These are phyloP conservation scores for Mobula hypostoma DNA, from an alignment of 2,113 vertebrate genomes.

Conservation along the genomic window DNA sequence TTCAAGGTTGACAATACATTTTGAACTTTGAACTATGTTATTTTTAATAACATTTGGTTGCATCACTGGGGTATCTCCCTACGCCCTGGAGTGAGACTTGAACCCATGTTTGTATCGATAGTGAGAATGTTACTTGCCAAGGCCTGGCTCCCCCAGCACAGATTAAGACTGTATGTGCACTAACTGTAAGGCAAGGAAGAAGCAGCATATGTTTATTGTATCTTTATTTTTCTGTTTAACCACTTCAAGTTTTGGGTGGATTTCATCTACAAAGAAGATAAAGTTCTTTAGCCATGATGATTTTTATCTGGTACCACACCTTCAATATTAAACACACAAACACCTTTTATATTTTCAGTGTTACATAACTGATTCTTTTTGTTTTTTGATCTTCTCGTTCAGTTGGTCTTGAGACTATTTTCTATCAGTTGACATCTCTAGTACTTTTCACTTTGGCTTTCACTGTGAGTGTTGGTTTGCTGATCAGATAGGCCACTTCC, in stretches of 20 bases:
- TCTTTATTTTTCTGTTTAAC: not conserved
- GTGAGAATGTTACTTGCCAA: too few species aligned
- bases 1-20: too few species aligned
- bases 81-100: not conserved
- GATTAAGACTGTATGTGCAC: not conserved
- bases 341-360: not conserved
- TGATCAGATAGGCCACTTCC: slow-evolving; percentile 61
- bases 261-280: not conserved
- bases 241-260: not conserved
- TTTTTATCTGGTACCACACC: not conserved
- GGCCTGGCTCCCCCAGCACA: not conserved
- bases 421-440: not conserved
- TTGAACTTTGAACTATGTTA: too few species aligned
- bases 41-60: not conserved
- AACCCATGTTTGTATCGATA: not conserved
- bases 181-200: not conserved
- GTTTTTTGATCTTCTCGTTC: not conserved
- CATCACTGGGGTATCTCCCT: too few species aligned
- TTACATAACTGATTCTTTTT: not conserved
- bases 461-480: not conserved
- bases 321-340: not conserved
- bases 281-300: not conserved
- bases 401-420: not conserved
- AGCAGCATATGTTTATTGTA: not conserved
- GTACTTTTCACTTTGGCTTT: not conserved